phyloP scores from a whole-genome alignment of 23 tunicate genomes.

The Clavelina lepadiformis region DNA sequence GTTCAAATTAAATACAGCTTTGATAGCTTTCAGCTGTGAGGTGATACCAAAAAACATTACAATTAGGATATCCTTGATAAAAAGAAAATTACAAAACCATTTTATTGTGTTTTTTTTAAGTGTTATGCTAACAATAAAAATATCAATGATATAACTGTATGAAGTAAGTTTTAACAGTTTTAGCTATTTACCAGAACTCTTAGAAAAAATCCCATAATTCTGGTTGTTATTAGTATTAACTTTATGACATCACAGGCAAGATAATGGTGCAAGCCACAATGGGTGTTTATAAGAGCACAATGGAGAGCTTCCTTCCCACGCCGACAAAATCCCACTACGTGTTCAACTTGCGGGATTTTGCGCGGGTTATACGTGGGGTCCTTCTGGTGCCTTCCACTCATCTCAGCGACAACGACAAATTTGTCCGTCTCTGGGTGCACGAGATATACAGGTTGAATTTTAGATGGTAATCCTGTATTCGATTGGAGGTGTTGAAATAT shows the following conservation, averaged over 20 bases:
- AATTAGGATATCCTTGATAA: no score
- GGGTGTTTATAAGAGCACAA: constrained; percentile 81
- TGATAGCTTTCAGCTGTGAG: no score
- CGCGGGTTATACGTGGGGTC: constrained; percentile 83
- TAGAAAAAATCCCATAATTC: no score
- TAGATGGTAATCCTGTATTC: neutral
- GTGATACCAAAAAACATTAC: no score
- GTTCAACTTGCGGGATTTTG: constrained; percentile 93
- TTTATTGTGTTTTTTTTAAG: no score
- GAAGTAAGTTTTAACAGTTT: no score
- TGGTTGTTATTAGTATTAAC: no score
- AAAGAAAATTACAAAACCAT: no score
- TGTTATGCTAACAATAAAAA: no score
- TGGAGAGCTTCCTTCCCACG: constrained; percentile 79
- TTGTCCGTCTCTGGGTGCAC: constrained; percentile 94
- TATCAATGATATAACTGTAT: no score
- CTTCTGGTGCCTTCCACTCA: constrained; percentile 68
- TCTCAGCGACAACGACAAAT: constrained; percentile 69
- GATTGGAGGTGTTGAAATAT: neutral
- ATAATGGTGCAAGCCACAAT: constrained; percentile 94
- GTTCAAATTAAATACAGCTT: neutral
- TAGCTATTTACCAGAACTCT: no score
- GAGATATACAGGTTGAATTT: constrained; percentile 93
- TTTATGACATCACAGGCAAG: constrained; percentile 75
- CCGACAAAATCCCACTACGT: constrained; percentile 98